Conservation (phyloP, 2,113 vertebrate genomes). For the Nyctibius bracteatus region DNA sequence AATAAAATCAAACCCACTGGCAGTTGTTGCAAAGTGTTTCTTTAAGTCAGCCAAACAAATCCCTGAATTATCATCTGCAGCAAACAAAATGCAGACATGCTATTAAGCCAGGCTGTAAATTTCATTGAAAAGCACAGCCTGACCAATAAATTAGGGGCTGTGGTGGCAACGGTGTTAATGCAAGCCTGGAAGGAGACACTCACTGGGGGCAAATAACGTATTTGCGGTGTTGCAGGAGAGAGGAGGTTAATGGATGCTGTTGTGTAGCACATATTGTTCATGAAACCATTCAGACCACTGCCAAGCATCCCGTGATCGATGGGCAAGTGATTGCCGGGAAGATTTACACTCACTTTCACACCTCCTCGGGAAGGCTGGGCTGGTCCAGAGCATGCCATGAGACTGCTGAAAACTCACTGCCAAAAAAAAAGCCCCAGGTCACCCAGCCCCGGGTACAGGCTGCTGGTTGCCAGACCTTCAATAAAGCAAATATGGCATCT, state of each 20-base stretch:
- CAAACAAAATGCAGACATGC: neutral
- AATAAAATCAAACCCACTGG: neutral
- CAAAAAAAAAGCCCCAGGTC: neutral
- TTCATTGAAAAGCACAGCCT: neutral
- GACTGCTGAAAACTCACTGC: neutral
- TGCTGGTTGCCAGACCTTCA: neutral
- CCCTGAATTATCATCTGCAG: neutral
- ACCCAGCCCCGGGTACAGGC: neutral
- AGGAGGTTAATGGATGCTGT: neutral
- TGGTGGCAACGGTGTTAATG: neutral
- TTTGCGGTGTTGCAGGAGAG: neutral
- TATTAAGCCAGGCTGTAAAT: neutral
- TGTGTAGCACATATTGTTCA: neutral
- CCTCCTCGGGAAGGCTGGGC: neutral
- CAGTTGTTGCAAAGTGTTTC: neutral
- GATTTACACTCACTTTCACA: neutral
- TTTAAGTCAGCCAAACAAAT: neutral
- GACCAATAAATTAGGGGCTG: neutral
- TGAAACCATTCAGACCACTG: neutral
- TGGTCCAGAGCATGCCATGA: neutral
- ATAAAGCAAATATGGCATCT: neutral
- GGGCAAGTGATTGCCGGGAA: neutral
- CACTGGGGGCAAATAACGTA: neutral
- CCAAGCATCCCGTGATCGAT: neutral
- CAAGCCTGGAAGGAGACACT: neutral